Evolutionary conservation across 2,797 vertebrate species (phyloP), one percentile per base, ranked within the genome.

Genomic region (Loriculus beryllinus): DNA sequence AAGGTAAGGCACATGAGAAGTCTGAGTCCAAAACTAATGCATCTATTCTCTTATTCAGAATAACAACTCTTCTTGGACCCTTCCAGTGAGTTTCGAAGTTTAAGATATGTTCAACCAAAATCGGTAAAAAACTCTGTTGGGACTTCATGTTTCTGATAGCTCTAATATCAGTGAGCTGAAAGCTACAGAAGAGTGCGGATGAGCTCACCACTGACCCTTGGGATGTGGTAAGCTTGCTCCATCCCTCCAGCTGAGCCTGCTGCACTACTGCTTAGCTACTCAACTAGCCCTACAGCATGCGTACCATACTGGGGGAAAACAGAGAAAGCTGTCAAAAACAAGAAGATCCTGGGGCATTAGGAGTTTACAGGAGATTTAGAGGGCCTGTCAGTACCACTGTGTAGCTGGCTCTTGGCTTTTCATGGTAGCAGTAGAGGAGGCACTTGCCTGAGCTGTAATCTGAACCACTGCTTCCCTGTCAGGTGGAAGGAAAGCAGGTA

Each of bases 71-170:
- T 49, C 39, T 70, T 25, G 1, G 23, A 56, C 40, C 23, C 60
- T 92, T 54, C 23, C 57, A 79, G 33, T 4, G n/a, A 51, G 20
- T 13, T 31, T 17, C 39, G 19, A 86, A 47, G 39, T 70, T 57
- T 62, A 14, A 48, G 39, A 39, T 1, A 40, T 20, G 35, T 64
- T 48, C 49, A 63, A 14, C 20, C 40, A 70, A 77, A 80, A 67
- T 8, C 0, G 0, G 39, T 7, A 5, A 33, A 65, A 68, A 0
- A 14, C 59, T 52, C 52, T 4, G 0, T 14, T 14, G 29, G 64
- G 45, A 60, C 4, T 42, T 52, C 6, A 2, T 59, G 25, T 8
- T 67, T 47, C 77, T 62, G 64, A 64, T 70, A 28, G 18, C 0
- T 0, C 4, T 20, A 45, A 1, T 28, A 33, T 21, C 22, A 23